These are phyloP conservation scores for Ianthella basta DNA, from an alignment of 37 sponge, comb jelly and placozoan species.

Conservation along the genomic window DNA sequence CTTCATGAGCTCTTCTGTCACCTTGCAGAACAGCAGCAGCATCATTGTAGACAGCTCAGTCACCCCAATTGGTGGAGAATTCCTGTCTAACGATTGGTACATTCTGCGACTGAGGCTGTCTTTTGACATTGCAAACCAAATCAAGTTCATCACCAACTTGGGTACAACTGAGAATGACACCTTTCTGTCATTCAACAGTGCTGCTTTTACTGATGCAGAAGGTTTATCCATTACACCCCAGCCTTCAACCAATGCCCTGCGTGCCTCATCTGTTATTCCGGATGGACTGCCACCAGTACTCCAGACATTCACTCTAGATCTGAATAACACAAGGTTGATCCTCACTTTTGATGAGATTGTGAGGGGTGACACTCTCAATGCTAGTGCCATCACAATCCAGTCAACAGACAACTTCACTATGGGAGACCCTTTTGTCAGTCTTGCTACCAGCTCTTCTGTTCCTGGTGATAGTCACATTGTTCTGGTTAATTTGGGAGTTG, in stretches of 20 bases:
- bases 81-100: constrained; percentile 18
- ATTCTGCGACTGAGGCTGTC: constrained; percentile 44
- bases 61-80: background rate
- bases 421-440: constrained; percentile 42
- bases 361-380: constrained; percentile 44
- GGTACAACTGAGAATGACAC: constrained; percentile 71
- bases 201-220: constrained; percentile 64
- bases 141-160: constrained; percentile 60
- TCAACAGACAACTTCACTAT: constrained; percentile 34
- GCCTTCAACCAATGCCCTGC: constrained; percentile 20
- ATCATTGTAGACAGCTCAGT: background rate
- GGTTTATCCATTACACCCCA: constrained; percentile 41
- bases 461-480: constrained; percentile 52
- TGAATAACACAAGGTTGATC: constrained; percentile 47
- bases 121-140: constrained; percentile 62
- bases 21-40: constrained; percentile 54
- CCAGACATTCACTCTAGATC: constrained; percentile 63
- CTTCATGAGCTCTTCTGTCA: constrained; percentile 49
- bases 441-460: constrained; percentile 23
- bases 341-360: constrained; percentile 87
- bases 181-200: constrained; percentile 55
- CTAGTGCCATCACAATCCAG: constrained; percentile 68
- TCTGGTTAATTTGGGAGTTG: constrained; percentile 30
- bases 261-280: constrained; percentile 51
- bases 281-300: constrained; percentile 68